A percentile compares a stretch with the other conserved stretches of the same genome.
phyloP scores from a whole-genome alignment of 1,140 invertebrate species.

The Caenorhabditis briggsae region DNA sequence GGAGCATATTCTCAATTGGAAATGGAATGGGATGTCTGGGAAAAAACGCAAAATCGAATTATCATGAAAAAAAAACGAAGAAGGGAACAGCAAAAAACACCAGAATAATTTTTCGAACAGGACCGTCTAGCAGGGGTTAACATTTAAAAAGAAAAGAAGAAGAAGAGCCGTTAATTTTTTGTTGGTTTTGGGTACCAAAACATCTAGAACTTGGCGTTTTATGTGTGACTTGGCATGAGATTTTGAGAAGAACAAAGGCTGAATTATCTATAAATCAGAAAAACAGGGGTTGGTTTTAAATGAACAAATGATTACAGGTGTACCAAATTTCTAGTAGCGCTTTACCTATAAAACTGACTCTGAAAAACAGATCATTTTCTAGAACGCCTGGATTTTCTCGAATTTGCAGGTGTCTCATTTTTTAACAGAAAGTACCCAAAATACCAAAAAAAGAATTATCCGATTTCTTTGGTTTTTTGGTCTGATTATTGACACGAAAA shows the following conservation, averaged over 20 bases:
- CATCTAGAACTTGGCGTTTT: no score
- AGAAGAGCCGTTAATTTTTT: neutral
- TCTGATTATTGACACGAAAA: constrained; percentile 6
- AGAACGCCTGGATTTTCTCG: neutral
- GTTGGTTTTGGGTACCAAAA: no score
- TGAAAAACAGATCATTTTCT: no score
- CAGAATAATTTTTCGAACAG: neutral
- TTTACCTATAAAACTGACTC: no score
- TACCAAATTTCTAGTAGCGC: no score
- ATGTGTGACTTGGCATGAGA: no score
- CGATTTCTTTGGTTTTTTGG: neutral
- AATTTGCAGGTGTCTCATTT: constrained; percentile 1
- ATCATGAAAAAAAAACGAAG: neutral
- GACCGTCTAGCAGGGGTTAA: neutral
- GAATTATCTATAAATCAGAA: no score
- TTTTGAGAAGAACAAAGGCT: no score
- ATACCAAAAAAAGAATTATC: neutral
- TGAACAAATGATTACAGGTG: no score
- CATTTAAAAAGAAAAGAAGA: neutral
- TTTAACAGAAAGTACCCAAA: neutral
- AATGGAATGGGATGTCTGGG: neutral
- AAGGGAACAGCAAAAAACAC: constrained; percentile 7
- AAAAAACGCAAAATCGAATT: neutral
- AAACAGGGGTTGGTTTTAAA: no score
- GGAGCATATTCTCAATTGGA: constrained; percentile 12